These are phyloP conservation scores for Lepidurus arcticus DNA, from an alignment of 1,140 invertebrate species.

Conservation along the genomic window DNA sequence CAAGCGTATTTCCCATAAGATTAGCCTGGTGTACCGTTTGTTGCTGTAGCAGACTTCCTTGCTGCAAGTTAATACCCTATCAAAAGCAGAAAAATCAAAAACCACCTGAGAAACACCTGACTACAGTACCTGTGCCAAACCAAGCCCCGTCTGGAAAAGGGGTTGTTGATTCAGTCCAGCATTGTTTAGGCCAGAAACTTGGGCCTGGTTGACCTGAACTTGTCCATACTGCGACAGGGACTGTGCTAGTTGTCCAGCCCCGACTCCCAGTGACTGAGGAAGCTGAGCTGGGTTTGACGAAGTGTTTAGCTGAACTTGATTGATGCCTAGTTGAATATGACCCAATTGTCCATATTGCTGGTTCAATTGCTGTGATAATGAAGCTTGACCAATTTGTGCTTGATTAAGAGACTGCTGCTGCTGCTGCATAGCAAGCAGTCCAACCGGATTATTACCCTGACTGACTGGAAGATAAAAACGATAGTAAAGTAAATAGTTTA, in stretches of 20 bases:
- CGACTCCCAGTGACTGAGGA: neutral
- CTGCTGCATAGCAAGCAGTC: neutral
- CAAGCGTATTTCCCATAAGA: slow-evolving; percentile 10
- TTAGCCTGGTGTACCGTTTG: slow-evolving; percentile 34
- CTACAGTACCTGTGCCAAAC: neutral
- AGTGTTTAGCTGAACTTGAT: neutral
- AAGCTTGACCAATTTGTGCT: neutral
- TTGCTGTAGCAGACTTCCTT: slow-evolving; percentile 36
- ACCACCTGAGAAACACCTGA: neutral
- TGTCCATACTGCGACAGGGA: slow-evolving; percentile 26
- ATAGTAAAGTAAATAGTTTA: neutral
- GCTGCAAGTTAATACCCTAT: slow-evolving; percentile 36
- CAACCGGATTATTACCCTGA: neutral
- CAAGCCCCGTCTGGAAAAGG: slow-evolving; percentile 18
- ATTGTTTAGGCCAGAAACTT: slow-evolving; percentile 29
- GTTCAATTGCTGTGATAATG: neutral
- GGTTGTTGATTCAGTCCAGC: slow-evolving; percentile 23
- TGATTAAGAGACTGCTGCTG: slow-evolving; percentile 2
- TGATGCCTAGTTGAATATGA: neutral
- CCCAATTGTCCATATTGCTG: neutral
- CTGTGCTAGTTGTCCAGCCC: slow-evolving; percentile 24
- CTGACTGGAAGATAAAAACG: neutral
- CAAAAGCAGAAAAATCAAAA: slow-evolving; percentile 27
- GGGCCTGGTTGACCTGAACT: slow-evolving; percentile 31
- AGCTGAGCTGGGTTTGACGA: neutral